These are phyloP conservation scores for Rhynchotus rufescens DNA, from an alignment of 2,797 vertebrate genomes.

Conservation along the genomic window DNA sequence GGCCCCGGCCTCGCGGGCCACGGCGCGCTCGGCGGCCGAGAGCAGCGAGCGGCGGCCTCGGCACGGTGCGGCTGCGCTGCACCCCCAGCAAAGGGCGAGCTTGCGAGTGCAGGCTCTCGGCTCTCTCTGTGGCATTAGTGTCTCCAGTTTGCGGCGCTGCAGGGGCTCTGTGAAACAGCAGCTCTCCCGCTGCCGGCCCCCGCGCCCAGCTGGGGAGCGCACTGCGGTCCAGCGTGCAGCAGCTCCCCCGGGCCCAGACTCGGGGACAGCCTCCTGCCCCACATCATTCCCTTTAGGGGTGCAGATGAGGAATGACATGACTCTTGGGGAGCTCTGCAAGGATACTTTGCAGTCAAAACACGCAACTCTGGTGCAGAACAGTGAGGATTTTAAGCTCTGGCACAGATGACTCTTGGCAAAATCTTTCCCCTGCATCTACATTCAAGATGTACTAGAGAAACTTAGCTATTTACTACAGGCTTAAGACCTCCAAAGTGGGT, in stretches of 20 bases:
- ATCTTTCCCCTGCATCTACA: not conserved
- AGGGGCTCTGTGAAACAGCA: not conserved
- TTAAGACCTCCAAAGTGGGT: not conserved
- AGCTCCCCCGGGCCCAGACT: not conserved
- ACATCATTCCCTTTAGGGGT: not conserved
- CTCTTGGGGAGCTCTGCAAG: slow-evolving; percentile 32
- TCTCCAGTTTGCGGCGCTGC: not conserved
- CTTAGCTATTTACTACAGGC: not conserved
- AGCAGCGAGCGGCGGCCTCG: not conserved
- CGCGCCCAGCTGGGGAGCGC: not conserved
- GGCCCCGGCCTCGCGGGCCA: not conserved
- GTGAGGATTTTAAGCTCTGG: slow-evolving; percentile 22
- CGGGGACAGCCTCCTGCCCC: accelerated
- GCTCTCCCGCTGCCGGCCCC: not conserved
- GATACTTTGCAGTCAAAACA: slow-evolving; percentile 62
- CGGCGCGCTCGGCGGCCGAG: not conserved
- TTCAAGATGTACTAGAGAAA: not conserved
- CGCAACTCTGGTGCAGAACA: slow-evolving; percentile 61
- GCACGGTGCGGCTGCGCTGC: not conserved
- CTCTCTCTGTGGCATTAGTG: not conserved
- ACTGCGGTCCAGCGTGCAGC: not conserved
- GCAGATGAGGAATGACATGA: not conserved
- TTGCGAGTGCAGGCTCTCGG: not conserved
- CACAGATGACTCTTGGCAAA: not conserved
- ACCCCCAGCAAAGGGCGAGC: not conserved